phyloP scores from a whole-genome alignment of 2,113 vertebrate species.

The Podarcis cretensis region DNA sequence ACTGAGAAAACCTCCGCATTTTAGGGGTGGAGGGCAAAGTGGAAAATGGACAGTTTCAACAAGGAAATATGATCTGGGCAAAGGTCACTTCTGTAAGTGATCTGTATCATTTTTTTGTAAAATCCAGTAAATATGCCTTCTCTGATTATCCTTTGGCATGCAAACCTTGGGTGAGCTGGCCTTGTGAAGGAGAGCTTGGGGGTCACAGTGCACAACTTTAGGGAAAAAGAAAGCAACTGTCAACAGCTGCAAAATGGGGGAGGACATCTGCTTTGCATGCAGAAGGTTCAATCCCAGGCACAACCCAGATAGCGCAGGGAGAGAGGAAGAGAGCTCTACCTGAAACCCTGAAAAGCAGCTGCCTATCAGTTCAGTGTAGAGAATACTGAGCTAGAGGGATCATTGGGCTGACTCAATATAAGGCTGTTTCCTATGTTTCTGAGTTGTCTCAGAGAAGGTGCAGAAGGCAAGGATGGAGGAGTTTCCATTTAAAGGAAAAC shows the following conservation, averaged over 20 bases:
- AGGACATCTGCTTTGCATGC: background rate
- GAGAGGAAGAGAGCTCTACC: too few species aligned
- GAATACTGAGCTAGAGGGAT: too few species aligned
- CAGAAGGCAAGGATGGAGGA: too few species aligned
- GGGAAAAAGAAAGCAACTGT: background rate
- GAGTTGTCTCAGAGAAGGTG: too few species aligned
- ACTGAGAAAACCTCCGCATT: background rate
- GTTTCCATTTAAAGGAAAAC: too few species aligned
- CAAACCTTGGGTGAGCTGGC: conserved; percentile 8
- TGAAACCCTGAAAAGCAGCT: too few species aligned
- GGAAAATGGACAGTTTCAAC: conserved; percentile 2
- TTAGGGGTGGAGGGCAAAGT: background rate
- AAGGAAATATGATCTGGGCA: background rate
- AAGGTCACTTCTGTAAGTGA: background rate
- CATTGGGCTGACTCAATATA: too few species aligned
- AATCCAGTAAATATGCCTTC: background rate
- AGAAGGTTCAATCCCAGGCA: too few species aligned
- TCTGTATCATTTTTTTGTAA: background rate
- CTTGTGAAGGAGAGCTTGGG: background rate
- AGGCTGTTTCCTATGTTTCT: too few species aligned
- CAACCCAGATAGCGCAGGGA: too few species aligned
- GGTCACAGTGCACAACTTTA: background rate
- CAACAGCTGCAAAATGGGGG: background rate
- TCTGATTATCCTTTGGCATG: background rate
- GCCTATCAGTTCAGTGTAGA: too few species aligned